Base-by-base conservation (phyloP, 1,140 invertebrate genomes). In the Drosophila funebris region DNA sequence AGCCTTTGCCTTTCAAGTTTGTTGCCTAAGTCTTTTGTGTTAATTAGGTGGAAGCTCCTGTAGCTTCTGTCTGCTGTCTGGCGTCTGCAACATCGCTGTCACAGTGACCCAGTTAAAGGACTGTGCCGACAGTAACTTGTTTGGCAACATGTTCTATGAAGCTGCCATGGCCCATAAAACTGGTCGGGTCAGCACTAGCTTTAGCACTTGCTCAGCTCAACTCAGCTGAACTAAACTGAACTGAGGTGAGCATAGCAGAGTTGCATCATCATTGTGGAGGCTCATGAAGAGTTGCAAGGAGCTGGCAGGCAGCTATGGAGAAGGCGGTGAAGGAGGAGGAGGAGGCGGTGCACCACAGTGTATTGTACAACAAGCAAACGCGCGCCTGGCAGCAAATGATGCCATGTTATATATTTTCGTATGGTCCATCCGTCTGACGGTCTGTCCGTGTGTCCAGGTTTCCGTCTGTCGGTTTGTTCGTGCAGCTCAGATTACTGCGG, bases 301-400 rank as follows among this genome's bases (percentile, higher is more conserved):
- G 44, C 24, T 31, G 13, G 11, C 2, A n/a, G 33, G 33, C 27
- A 11, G 9, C 4, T 20, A 4, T 8, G 29, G 20, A 22, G 22
- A 33, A 11, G 6, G 57, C 20, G 36, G 8, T 31, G 54, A 14
- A 18, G 8, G 6, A 27, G 43, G 27, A 14, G 39, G 9, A 18
- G 70, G 56, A 66, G 76, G 50, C 58, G 67, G 54, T 69, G 53
- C 68, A 63, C 39, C 66, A 36, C 31, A 84, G 67, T 76, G 68
- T 72, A 82, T 87, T 87, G 82, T 87, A 87, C 82, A 87, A 87
- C 83, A 87, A 87, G 82, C 83, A 76, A 87, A 88, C 83, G 82
- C 82, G 82, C 82, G 82, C 83, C 82, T 87, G 71, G 58, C 83
- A 87, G 82, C 82, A 87, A 87, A 87, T 87, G 82, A 87, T 87